Base-by-base conservation (phyloP, 2,888 invertebrate species). In the Glaucopsyche alexis region DNA sequence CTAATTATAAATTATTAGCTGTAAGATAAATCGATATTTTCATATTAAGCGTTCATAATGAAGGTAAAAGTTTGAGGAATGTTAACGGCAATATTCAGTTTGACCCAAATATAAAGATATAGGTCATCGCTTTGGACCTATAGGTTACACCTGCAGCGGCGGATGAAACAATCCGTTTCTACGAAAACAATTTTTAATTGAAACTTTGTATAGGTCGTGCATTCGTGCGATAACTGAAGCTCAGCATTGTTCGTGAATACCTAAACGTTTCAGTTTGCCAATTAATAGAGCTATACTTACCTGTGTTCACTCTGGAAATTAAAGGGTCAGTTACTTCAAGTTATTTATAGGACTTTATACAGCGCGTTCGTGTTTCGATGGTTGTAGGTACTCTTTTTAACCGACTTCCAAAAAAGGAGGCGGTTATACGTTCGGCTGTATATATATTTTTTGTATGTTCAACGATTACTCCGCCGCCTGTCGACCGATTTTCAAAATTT, bases 71-170 rank as follows among this genome's bases (percentile, higher is more conserved):
- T 69, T 49, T 74, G 64, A 65, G 50, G 69, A 29, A 38, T 14
- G 19, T 75, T 71, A 73, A 66, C 75, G 66, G 47, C 65, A 81
- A 79, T 85, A 84, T 85, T 83, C 86, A 85, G 86, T 82, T 84
- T 90, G 91, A 91, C 91, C 91, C 81, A 90, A 82, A 90, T 91
- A 81, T 81, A 79, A 75, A 81, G 84, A 83, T 84, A 86, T 86
- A 83, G 91, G 91, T 91, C 91, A 87, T 79, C 80, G 87, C 75
- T 76, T 77, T 81, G 76, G 74, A 75, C 74, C 71, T 69, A 73
- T 74, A 29, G 29, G 29, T 29, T 29, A 29, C 29, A 74, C 71
- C 76, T 71, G 72, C 71, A 67, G 75, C 75, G 74, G 77, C 73
- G 76, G 80, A 79, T 79, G 81, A 81, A 83, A 85, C 83, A 81